Evolutionary conservation across 2,113 vertebrate genomes (phyloP), one percentile per base, ranked within the genome.

Genomic region (Anthoscopus minutus): DNA sequence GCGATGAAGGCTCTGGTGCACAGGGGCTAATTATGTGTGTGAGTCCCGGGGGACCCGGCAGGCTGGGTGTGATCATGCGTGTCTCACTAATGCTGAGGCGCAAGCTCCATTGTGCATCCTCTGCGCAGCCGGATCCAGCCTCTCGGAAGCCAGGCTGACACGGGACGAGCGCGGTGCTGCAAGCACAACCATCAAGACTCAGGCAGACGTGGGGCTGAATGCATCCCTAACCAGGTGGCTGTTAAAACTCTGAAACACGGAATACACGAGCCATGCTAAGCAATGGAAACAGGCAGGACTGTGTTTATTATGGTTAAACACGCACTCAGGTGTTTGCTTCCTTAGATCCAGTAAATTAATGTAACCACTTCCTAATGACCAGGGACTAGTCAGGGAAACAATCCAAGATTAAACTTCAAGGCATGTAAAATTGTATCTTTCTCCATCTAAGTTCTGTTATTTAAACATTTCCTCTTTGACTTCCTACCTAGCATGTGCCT

Each of bases 21-120:
- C 33, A 81, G 95, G 87, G 85, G 67, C 88, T 96, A 50, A 88
- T 96, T 80, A 94, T 15, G 67, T 82, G 44, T 50, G 66, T 9
- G 87, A 62, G 78, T 65, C 95, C 88, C 93, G 30, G 24, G 71
- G 57, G 86, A 67, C n/a, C 57, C n/a, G 37, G 83, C 69, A 71
- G 78, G 77, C 28, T 72, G 70, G 89, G 77, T 76, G 78, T 95
- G 93, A 56, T 76, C 73, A 61, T 31, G 61, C 44, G 8, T 81
- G 56, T 72, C 86, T 50, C 69, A 1, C 45, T 82, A 57, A 72
- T 6, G 48, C 70, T n/a, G 48, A 42, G 54, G 58, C 1, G 1
- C 81, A 53, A 54, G 58, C 81, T 72, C 53, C 70, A 8, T 35
- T 60, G 66, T 71, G 24, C 16, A 6, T 76, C 28, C 61, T 45